These are phyloP conservation scores for Simalia tracyae DNA, from an alignment of 2,797 vertebrate genomes.

Conservation along the genomic window DNA sequence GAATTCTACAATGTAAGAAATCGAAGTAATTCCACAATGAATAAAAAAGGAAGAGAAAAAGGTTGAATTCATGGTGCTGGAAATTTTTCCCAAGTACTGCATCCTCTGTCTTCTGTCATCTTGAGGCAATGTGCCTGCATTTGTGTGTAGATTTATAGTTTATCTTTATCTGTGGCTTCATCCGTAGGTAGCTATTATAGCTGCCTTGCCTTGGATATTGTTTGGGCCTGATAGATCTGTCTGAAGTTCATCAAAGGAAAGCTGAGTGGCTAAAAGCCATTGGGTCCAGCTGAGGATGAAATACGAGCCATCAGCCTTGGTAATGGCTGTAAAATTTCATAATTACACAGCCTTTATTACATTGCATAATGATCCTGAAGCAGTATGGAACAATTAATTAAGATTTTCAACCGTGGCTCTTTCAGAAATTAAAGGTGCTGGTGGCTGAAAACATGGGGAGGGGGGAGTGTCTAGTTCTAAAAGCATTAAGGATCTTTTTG, in stretches of 20 bases:
- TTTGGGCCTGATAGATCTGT: slow-evolving; percentile 91
- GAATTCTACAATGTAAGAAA: slow-evolving; percentile 58
- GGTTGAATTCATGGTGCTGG: slow-evolving; percentile 56
- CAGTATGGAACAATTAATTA: slow-evolving; percentile 99
- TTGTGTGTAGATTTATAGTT: slow-evolving; percentile 90
- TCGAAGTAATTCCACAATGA: slow-evolving; percentile 47
- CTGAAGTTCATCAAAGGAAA: slow-evolving; percentile 88
- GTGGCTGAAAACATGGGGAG: slow-evolving; percentile 87
- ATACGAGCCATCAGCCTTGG: slow-evolving; percentile 99
- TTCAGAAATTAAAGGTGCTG: slow-evolving; percentile 95
- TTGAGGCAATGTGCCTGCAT: slow-evolving; percentile 75
- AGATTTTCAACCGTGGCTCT: slow-evolving; percentile 99
- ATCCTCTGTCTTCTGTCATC: slow-evolving; percentile 71
- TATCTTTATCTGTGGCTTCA: slow-evolving; percentile 96
- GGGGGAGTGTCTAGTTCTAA: slow-evolving; percentile 86
- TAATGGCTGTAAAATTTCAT: slow-evolving; percentile 99
- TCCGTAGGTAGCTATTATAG: slow-evolving; percentile 95
- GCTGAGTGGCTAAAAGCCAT: slow-evolving; percentile 88
- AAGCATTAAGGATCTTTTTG: slow-evolving; percentile 86
- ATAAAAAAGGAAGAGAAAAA: slow-evolving; percentile 19
- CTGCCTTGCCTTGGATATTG: slow-evolving; percentile 89
- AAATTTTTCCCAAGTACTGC: slow-evolving; percentile 66
- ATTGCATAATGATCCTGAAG: slow-evolving; percentile 99
- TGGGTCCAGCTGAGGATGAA: slow-evolving; percentile 99
- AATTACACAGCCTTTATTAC: slow-evolving; percentile 99